Evolutionary conservation across 2,797 vertebrate species (phyloP), one percentile per base, ranked within the genome.

Genomic region (Strix occidentalis): DNA sequence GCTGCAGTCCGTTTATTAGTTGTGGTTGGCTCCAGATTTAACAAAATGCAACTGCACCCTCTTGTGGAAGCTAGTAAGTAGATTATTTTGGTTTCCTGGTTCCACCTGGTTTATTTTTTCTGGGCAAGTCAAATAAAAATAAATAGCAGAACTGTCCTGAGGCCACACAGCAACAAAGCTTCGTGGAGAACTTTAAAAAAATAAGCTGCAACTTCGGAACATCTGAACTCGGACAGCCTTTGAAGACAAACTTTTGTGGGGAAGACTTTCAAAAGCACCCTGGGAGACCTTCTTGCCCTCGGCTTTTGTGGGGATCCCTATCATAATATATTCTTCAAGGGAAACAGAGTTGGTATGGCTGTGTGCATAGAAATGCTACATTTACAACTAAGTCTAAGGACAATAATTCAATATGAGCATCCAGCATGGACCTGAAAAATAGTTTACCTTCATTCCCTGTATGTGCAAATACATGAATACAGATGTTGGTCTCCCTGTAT

Each of bases 31-130:
- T 81, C 26, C 17, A 71, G n/a, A 79, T 87, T 93, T 86, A 90
- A 56, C 43, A 72, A 90, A 94, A 93, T 68, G 51, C 96, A 94
- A 91, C 93, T 94, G 60, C 93, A 96, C 96, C 95, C 97, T 97
- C 97, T 97, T 80, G 92, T 78, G 97, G 96, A 93, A 72, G 20
- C 23, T 82, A 39, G 11, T 63, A 50, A 91, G 50, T 75, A 84
- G 50, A 48, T 84, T 70, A 16, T 78, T 95, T 94, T 78, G 37
- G 8, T 91, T 95, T 91, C 50, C 28, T 54, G 41, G 57, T 81
- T 19, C 46, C 28, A 48, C 65, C 83, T 74, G n/a, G 41, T 82
- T 82, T 79, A 19, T 53, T 80, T 95, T 91, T 94, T 63, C 74
- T 75, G 68, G 75, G 46, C 48, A 46, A 87, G 41, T 71, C 43